These are phyloP conservation scores for Dicentrarchus labrax DNA, from an alignment of 2,113 vertebrate species.

Conservation along the genomic window DNA sequence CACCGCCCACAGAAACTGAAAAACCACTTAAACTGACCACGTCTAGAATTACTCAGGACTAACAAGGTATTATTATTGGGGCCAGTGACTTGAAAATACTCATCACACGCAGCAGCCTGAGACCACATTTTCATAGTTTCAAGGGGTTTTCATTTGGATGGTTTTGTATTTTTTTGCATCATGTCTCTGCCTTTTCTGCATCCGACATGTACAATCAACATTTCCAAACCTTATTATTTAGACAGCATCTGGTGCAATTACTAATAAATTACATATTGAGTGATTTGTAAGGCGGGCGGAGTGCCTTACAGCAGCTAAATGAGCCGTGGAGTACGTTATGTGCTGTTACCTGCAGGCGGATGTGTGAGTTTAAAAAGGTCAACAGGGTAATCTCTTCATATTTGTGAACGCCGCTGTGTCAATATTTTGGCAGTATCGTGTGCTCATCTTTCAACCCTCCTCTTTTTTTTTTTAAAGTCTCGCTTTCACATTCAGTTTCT, in stretches of 20 bases:
- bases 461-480: neutral
- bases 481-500: neutral
- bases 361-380: slow-evolving; percentile 15
- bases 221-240: neutral
- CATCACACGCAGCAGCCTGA: neutral
- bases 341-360: neutral
- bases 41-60: slow-evolving; percentile 49
- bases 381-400: slow-evolving; percentile 5
- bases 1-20: slow-evolving; percentile 41
- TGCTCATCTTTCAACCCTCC: neutral
- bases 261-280: slow-evolving; percentile 16
- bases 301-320: slow-evolving; percentile 17
- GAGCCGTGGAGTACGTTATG: neutral
- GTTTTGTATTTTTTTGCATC: slow-evolving; percentile 5
- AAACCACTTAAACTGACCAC: slow-evolving; percentile 32
- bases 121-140: slow-evolving; percentile 11
- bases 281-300: neutral
- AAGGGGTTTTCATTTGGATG: neutral
- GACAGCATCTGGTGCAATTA: neutral
- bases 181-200: neutral
- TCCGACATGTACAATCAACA: neutral
- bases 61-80: neutral
- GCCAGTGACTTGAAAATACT: neutral
- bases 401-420: neutral
- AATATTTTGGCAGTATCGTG: slow-evolving; percentile 21